Evolutionary conservation across 2,888 invertebrate species (phyloP).

Genomic region (Drosophila fungiperda): DNA sequence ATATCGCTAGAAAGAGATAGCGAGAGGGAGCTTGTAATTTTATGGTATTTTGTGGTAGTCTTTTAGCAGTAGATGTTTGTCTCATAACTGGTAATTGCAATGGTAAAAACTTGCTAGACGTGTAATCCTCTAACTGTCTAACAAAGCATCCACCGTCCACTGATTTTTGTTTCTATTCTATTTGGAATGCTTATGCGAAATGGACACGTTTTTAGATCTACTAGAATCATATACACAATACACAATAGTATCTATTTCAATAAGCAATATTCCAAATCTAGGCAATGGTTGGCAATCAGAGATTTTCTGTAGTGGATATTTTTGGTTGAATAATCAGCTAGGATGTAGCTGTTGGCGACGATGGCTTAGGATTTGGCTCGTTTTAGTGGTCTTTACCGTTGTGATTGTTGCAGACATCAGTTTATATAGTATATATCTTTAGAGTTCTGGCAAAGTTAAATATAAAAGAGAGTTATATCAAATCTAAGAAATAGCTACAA

Average conservation of each 20-base stretch:
- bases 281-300: not conserved
- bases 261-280: not conserved
- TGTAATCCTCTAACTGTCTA: not conserved
- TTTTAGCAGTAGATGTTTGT: slow-evolving; percentile 21
- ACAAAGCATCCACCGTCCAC: not conserved
- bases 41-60: slow-evolving; percentile 11
- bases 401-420: not conserved
- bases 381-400: not conserved
- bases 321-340: not conserved
- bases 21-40: not conserved
- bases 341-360: not conserved
- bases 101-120: slow-evolving; percentile 7
- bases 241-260: not conserved
- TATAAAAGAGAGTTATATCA: not conserved
- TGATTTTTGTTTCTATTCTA: too few species aligned
- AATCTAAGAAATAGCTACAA: not conserved
- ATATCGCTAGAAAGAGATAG: not conserved
- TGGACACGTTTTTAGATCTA: not conserved
- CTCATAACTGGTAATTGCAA: slow-evolving; percentile 13
- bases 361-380: not conserved
- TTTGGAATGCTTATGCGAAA: not conserved
- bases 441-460: not conserved
- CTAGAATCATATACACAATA: not conserved
- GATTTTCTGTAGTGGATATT: not conserved
- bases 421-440: not conserved